Evolutionary conservation across 2,888 invertebrate species (phyloP), one percentile per base, ranked within the genome.

Genomic region (Antheraea assamensis): DNA sequence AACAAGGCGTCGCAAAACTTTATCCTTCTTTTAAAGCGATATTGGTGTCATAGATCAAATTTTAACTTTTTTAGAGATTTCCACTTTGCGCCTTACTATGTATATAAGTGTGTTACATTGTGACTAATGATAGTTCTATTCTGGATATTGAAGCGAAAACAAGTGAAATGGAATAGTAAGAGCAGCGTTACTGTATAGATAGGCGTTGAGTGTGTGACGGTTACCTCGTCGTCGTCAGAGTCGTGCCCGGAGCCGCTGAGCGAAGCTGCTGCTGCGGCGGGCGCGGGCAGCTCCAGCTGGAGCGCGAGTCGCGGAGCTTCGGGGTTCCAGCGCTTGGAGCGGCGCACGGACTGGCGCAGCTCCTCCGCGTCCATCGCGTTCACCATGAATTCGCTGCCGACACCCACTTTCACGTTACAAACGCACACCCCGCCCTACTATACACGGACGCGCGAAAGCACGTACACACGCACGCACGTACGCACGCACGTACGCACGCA

Each of bases 311-410:
- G 90, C 0, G 92, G 88, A 1, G 91, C 85, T 71, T 91, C 78
- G 19, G 90, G 82, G 78, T 91, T 90, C 85, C 96, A 96, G 70
- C 96, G 96, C 86, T 96, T 96, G 55, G 96, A 95, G 49, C 96
- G 95, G 2, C 97, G 93, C 83, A 97, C 95, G 0, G 97, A 97
- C 89, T 97, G 97, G 1, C 98, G 95, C 75, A 98, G 90, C 84
- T 98, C 98, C 58, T 97, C 97, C 1, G 96, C 97, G 84, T 98
- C 98, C 96, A 98, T 98, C 73, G 98, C 98, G 85, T 97, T 98
- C 64, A 98, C 97, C 84, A 97, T 97, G 86, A 97, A 98, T 84
- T 98, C 97, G 75, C 97, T 97, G 82, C 0, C 19, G 21, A 2
- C 72, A 73, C 49, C 71, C 3, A n/a, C n/a, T n/a, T n/a, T n/a